Evolutionary conservation across 2,797 vertebrate genomes (phyloP), one percentile per base, ranked within the genome.

Genomic region (Babyrousa celebensis): DNA sequence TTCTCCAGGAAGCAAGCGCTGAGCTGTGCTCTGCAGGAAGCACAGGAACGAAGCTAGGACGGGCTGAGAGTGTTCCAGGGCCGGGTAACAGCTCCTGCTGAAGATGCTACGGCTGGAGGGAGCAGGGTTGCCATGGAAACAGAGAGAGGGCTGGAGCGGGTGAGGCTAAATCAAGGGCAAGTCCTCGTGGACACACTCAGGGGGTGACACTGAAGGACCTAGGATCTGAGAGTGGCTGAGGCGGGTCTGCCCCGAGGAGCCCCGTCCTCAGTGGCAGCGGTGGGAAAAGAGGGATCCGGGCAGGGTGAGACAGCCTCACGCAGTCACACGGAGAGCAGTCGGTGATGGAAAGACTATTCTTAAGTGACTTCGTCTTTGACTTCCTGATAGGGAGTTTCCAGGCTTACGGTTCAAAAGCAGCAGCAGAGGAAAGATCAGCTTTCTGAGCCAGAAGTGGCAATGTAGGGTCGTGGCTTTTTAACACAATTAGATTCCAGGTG

Each of bases 401-500:
- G 21, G 70, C 60, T 71, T 56, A 0, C 0, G 60, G 16, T 85
- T 96, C 56, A 83, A 92, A 91, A 52, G 27, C 58, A 1, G 0
- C 3, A 77, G 90, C 36, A 93, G 85, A 84, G 27, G 78, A 52
- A 72, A 85, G 10, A 72, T 15, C 36, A 77, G 9, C 9, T 63
- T 84, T 71, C 20, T 20, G 77, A 32, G 54, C 23, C 67, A 20
- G 20, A 85, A 85, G 14, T 77, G 52, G 90, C 78, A 77, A 48
- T 20, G 7, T 2, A 9, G 32, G 43, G 40, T 23, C 8, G 32
- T 6, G n/a, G 65, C 18, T 74, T 95, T 36, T 68, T 75, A 88
- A 48, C 54, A 87, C 70, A 95, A 67, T 79, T 79, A 70, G 65
- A 91, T 90, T 72, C 71, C 43, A 89, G 43, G 62, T 62, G 62